Conservation (phyloP, 2,888 invertebrate species). For the Coecobrya sp. region DNA sequence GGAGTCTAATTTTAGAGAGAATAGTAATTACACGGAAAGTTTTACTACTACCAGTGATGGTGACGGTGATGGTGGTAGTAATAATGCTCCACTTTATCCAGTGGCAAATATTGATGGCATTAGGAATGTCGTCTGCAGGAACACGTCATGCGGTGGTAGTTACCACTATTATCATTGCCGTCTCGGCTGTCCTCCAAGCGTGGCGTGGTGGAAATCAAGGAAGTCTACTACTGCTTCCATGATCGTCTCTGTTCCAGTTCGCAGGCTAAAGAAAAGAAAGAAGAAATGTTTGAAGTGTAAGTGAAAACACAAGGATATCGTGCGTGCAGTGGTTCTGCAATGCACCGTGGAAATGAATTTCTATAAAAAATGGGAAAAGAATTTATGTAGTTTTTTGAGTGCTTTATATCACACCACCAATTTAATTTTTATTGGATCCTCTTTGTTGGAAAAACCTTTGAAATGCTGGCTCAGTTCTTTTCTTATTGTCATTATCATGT, state of each 20-base stretch:
- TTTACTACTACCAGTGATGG: conserved; percentile 35
- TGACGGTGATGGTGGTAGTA: conserved; percentile 15
- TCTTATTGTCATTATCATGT: no score
- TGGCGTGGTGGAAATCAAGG: conserved; percentile 72
- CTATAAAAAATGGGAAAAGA: no score
- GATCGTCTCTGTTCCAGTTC: conserved; percentile 72
- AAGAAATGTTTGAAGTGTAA: conserved; percentile 71
- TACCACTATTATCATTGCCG: conserved; percentile 52
- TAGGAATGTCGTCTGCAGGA: conserved; percentile 47
- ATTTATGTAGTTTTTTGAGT: no score
- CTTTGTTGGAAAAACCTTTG: no score
- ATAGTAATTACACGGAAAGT: conserved; percentile 38
- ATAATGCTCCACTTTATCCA: conserved; percentile 41
- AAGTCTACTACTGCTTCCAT: conserved; percentile 51
- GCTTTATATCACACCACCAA: no score
- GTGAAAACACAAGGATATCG: no score
- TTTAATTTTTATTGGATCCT: no score
- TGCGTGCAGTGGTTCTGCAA: no score
- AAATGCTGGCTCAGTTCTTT: no score
- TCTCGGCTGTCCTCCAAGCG: conserved; percentile 56
- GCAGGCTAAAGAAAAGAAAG: conserved; percentile 59
- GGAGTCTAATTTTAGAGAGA: not conserved
- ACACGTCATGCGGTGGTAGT: conserved; percentile 7
- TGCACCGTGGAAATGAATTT: not conserved
- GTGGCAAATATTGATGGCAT: conserved; percentile 37